Percentiles rank a stretch among this genome's conserved stretches.
phyloP scores from a whole-genome alignment of 1,140 invertebrate species.

The Drosophila sturtevanti region DNA sequence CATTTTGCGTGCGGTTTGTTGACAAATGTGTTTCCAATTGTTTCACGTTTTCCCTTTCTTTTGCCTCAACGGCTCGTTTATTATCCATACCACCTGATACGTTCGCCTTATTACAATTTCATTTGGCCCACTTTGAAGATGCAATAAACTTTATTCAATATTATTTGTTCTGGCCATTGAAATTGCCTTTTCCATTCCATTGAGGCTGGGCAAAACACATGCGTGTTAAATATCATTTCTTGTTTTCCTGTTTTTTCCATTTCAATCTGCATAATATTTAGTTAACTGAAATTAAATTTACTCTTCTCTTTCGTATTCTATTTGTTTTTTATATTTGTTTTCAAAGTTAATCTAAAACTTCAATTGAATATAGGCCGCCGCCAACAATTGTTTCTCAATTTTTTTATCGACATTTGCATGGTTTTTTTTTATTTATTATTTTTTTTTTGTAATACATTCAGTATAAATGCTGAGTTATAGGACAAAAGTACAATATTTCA shows the following conservation, averaged over 20 bases:
- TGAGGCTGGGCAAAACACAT: background rate
- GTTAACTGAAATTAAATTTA: background rate
- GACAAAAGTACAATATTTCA: constrained; percentile 67
- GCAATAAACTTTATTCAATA: constrained; percentile 56
- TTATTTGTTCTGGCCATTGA: too few species aligned
- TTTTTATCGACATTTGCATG: too few species aligned
- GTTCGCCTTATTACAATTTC: constrained; percentile 57
- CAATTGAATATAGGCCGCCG: constrained; percentile 12
- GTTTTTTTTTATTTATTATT: constrained; percentile 53
- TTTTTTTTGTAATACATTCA: constrained; percentile 50
- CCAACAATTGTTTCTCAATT: constrained; percentile 4
- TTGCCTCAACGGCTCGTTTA: background rate
- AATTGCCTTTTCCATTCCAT: too few species aligned
- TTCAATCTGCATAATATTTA: too few species aligned
- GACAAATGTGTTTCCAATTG: constrained; percentile 80
- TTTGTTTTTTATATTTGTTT: background rate
- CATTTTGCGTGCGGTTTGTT: constrained; percentile 65
- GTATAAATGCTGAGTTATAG: constrained; percentile 72
- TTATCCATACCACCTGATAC: constrained; percentile 38
- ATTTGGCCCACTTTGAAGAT: constrained; percentile 39
- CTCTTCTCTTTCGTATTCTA: too few species aligned
- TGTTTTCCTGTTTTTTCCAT: background rate
- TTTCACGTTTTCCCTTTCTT: constrained; percentile 32
- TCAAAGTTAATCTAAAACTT: constrained; percentile 37
- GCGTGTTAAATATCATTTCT: constrained; percentile 3